Evolutionary conservation across 37 sponge, comb jelly and placozoan species (phyloP), one percentile per base, ranked within the genome.

Genomic region (Theonella swinhoei): DNA sequence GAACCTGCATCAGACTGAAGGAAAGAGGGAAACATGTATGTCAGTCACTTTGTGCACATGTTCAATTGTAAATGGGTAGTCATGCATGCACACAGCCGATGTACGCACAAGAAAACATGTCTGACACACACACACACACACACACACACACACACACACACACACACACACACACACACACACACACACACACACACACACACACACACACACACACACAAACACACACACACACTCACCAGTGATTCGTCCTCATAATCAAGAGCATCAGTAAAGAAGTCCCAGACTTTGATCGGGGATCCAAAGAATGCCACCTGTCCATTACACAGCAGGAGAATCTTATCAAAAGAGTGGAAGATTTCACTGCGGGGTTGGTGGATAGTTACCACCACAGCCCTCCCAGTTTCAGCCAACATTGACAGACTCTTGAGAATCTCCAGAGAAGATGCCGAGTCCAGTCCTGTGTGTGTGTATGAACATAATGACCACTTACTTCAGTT

Each of bases 351-450:
- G 76, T 97, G 97, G 77, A 97, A 97, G 22, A 97, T 94, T 72
- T 97, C 94, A 32, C 89, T 80, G 20, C 97, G 76, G 17, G 97
- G 97, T 68, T 97, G 97, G 42, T 97, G 97, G 54, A 97, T 97
- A 37, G 97, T 97, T n/a, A 97, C 85, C 0, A 97, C 80, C 23
- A 97, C 87, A 31, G 87, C 83, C 8, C 93, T 67, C 8, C 90
- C 92, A 59, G 85, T 88, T 17, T 82, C 86, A 0, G 87, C 89
- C 75, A 97, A 70, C 62, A 47, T 59, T 77, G 83, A 72, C 42
- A 97, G 87, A 30, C 82, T 85, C 77, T 86, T 82, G 62, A 97
- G 84, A 24, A 86, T 79, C 19, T 91, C 91, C 32, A 88, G 72
- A 38, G 93, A 92, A 7, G 89, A 82, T 28, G 89, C 85, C 4